phyloP scores from a whole-genome alignment of 2,797 vertebrate genomes.

The Galaxias olidus region DNA sequence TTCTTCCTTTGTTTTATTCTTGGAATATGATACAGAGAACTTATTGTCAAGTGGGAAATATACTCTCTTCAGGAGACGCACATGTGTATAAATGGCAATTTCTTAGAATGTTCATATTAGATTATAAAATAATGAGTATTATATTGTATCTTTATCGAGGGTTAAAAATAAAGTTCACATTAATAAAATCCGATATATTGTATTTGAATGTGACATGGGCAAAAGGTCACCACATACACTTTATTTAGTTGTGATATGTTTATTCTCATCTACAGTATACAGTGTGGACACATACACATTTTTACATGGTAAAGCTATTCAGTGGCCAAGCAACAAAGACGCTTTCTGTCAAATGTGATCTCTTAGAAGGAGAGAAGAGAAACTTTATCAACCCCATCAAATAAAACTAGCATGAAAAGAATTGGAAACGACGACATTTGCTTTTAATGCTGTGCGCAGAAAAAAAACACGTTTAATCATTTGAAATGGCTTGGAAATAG shows the following conservation, averaged over 20 bases:
- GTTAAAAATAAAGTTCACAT: slow-evolving; percentile 83
- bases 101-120: slow-evolving; percentile 80
- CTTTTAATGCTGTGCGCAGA: too few relatives aligned
- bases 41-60: slow-evolving; percentile 63
- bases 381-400: slow-evolving; percentile 23
- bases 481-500: slow-evolving; percentile 11
- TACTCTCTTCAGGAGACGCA: slow-evolving; percentile 48
- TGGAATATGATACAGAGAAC: slow-evolving; percentile 45
- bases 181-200: slow-evolving; percentile 84
- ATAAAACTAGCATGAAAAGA: neutral
- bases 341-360: slow-evolving; percentile 69
- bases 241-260: slow-evolving; percentile 64
- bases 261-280: slow-evolving; percentile 74
- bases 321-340: slow-evolving; percentile 75
- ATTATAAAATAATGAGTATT: slow-evolving; percentile 83
- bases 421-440: too few relatives aligned
- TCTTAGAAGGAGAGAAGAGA: slow-evolving; percentile 28
- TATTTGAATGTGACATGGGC: slow-evolving; percentile 48
- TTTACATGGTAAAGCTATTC: slow-evolving; percentile 66
- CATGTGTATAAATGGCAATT: slow-evolving; percentile 75
- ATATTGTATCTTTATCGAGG: slow-evolving; percentile 83
- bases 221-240: slow-evolving; percentile 18
- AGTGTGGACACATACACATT: slow-evolving; percentile 67
- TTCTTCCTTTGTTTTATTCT: slow-evolving; percentile 36
- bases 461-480: neutral